Percentiles rank a stretch among this genome's conserved stretches.
phyloP scores from a whole-genome alignment of 2,888 invertebrate genomes.

The Synergus japonicus region DNA sequence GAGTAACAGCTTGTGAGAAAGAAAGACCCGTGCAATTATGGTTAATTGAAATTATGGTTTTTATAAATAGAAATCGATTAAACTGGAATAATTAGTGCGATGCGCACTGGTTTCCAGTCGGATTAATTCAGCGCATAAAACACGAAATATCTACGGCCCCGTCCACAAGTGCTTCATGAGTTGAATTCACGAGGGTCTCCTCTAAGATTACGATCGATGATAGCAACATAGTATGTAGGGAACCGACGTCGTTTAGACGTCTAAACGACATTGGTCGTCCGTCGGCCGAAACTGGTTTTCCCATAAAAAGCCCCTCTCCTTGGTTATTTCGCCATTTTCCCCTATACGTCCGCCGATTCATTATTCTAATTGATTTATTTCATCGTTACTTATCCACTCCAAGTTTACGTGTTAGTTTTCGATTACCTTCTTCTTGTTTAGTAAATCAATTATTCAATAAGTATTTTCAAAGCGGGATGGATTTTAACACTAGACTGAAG shows the following conservation, averaged over 20 bases:
- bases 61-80: constrained; percentile 50
- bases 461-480: background rate
- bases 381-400: background rate
- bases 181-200: constrained; percentile 15
- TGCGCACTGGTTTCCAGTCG: constrained; percentile 51
- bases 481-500: background rate
- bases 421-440: background rate
- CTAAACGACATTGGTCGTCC: constrained; percentile 13
- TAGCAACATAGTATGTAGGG: constrained; percentile 17
- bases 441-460: constrained; percentile 12
- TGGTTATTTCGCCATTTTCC: constrained; percentile 1
- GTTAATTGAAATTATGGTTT: constrained; percentile 51
- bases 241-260: constrained; percentile 31
- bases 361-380: constrained; percentile 19
- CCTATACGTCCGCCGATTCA: constrained; percentile 1
- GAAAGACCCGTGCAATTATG: constrained; percentile 26
- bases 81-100: constrained; percentile 49
- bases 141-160: background rate
- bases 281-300: constrained; percentile 1
- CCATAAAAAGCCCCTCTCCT: background rate
- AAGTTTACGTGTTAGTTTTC: constrained; percentile 4
- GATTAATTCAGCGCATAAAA: constrained; percentile 52
- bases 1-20: background rate
- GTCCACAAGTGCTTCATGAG: constrained; percentile 25
- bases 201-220: constrained; percentile 30